These are phyloP conservation scores for Syngnathus typhle DNA, from an alignment of 2,113 vertebrate genomes.

Conservation along the genomic window DNA sequence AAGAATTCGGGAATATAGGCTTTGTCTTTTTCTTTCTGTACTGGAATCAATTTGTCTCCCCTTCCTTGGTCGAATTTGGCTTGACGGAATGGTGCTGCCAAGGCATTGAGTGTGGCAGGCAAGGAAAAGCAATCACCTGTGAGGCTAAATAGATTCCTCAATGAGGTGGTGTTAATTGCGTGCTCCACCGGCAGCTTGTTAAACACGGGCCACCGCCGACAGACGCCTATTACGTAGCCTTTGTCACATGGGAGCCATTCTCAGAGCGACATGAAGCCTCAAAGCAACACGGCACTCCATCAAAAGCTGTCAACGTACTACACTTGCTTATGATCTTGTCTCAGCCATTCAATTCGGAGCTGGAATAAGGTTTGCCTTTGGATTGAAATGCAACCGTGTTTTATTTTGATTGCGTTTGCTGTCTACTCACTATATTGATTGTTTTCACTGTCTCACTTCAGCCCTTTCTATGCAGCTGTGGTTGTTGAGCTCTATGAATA, in stretches of 20 bases:
- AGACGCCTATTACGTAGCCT: background rate
- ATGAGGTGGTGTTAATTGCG: constrained; percentile 26
- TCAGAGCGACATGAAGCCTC: constrained; percentile 22
- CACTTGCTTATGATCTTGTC: constrained; percentile 14
- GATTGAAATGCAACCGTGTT: too few relatives aligned
- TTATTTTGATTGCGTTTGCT: too few relatives aligned
- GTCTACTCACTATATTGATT: too few relatives aligned
- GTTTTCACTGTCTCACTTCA: too few relatives aligned
- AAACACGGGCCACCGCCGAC: constrained; percentile 28
- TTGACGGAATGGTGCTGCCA: background rate
- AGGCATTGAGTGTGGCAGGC: background rate
- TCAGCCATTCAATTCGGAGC: background rate
- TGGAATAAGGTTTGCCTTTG: background rate
- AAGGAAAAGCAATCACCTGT: constrained; percentile 14
- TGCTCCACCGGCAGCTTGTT: constrained; percentile 27
- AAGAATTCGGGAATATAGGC: background rate
- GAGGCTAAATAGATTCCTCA: constrained; percentile 32
- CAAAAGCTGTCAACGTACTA: constrained; percentile 16
- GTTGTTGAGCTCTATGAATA: too few relatives aligned
- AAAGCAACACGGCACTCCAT: constrained; percentile 22
- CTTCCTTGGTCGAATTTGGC: too few relatives aligned
- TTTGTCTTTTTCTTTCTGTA: too few relatives aligned
- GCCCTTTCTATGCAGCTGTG: too few relatives aligned
- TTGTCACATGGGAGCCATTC: constrained; percentile 17
- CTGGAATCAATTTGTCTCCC: too few relatives aligned